Base-by-base conservation (phyloP, 2,888 invertebrate genomes). In the Drosophila subquinaria region DNA sequence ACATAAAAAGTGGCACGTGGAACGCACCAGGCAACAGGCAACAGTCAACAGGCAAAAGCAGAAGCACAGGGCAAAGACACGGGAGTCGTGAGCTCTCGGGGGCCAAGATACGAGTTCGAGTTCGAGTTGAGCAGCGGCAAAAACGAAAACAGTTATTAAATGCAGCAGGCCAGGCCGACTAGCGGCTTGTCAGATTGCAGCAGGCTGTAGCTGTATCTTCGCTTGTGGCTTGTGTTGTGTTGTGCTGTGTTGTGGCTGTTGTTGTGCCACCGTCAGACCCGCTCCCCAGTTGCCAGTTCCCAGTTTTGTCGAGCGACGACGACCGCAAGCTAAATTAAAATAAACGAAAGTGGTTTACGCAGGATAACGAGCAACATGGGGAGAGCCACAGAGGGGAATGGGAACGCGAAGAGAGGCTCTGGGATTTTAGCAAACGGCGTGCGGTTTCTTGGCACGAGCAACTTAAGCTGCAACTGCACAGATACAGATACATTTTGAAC, bases 141-240 rank as follows among this genome's bases (percentile, higher is more conserved):
- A 88, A 88, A 84, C 84, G 73, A 87, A 87, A 89, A 86, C 86
- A 86, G 86, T 86, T 86, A 86, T 86, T 87, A 89, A 89, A 81
- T 86, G 86, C 87, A 87, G 82, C 89, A 83, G 83, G 86, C 56
- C 47, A 38, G 13, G 36, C 66, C 67, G 69, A 55, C 65, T 66
- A 57, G 52, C 64, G 69, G 69, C 73, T 73, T 83, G 81, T 84
- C 84, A 84, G 84, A 84, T 84, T 84, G 84, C 84, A 84, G 88
- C 84, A 85, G 84, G 84, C 79, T 45, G 45, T 43, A 55, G 36
- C 64, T 47, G 45, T 23, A 33, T 15, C 62, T 43, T 27, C 8
- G 30, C 30, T 30, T 30, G 30, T 30, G 30, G 30, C 30, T 30
- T 30, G 30, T 30, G 30, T 59, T 45, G 17, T 59, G 45, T 59